Conservation (phyloP, 2,888 invertebrate species). For the Corbicula japonica region DNA sequence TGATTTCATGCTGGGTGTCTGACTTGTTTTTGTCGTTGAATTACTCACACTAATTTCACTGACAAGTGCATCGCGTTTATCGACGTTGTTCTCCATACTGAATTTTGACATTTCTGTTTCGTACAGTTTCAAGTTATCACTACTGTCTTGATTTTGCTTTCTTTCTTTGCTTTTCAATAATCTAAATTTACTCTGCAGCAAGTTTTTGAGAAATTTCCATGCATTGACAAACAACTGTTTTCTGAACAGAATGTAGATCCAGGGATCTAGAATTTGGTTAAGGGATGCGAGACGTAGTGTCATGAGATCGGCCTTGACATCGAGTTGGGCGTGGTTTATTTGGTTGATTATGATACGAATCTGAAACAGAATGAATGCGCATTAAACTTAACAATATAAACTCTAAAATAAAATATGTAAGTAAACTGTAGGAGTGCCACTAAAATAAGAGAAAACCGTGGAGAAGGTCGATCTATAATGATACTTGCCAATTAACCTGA, state of each 20-base stretch:
- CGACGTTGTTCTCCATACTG: constrained; percentile 10
- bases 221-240: constrained; percentile 58
- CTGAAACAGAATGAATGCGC: constrained; percentile 55
- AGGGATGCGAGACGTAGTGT: constrained; percentile 83
- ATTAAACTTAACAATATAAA: too few relatives aligned
- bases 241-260: constrained; percentile 86
- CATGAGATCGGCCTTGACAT: constrained; percentile 74
- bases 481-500: too few relatives aligned
- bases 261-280: constrained; percentile 85
- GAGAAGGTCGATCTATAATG: too few relatives aligned
- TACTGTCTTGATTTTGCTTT: not conserved
- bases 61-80: not conserved
- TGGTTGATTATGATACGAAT: constrained; percentile 73
- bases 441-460: too few relatives aligned
- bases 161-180: not conserved
- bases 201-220: not conserved
- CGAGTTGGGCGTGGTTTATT: constrained; percentile 44
- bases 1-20: not conserved
- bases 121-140: too few relatives aligned
- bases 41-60: not conserved
- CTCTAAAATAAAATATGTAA: too few relatives aligned
- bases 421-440: too few relatives aligned
- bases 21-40: not conserved
- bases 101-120: too few relatives aligned
- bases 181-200: not conserved